Percentiles rank a stretch among this genome's conserved stretches.
phyloP scores from a whole-genome alignment of 2,888 invertebrate genomes.

The Rugalucina vietnamica region DNA sequence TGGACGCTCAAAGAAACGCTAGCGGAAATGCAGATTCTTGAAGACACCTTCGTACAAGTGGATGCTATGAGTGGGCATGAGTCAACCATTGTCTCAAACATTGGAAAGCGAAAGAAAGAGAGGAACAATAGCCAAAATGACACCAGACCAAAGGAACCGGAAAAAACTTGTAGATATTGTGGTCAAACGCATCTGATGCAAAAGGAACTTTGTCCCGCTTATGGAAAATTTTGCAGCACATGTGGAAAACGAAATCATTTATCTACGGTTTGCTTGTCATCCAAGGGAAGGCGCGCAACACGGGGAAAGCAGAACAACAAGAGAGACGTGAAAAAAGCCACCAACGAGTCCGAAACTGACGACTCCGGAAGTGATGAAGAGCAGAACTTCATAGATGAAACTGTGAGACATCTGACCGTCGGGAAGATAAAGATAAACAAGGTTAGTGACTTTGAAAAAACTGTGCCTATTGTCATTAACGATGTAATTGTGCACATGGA shows the following conservation, averaged over 20 bases:
- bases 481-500: constrained; percentile 13
- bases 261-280: background rate
- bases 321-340: background rate
- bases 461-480: constrained; percentile 6
- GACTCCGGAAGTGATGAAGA: background rate
- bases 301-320: background rate
- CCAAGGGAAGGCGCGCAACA: background rate
- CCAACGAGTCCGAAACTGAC: background rate
- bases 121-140: too few relatives aligned
- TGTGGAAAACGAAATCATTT: background rate
- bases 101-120: background rate
- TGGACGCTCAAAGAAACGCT: background rate
- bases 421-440: background rate
- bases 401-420: background rate
- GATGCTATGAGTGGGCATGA: background rate
- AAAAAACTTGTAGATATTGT: background rate
- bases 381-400: background rate
- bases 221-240: background rate
- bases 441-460: constrained; percentile 13
- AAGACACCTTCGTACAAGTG: background rate
- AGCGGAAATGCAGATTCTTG: background rate
- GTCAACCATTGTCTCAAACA: background rate
- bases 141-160: background rate
- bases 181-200: background rate
- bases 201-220: constrained; percentile 1